Evolutionary conservation across 1,140 invertebrate genomes (phyloP), one percentile per base, ranked within the genome.

Genomic region (Himalopsyche phryganea): DNA sequence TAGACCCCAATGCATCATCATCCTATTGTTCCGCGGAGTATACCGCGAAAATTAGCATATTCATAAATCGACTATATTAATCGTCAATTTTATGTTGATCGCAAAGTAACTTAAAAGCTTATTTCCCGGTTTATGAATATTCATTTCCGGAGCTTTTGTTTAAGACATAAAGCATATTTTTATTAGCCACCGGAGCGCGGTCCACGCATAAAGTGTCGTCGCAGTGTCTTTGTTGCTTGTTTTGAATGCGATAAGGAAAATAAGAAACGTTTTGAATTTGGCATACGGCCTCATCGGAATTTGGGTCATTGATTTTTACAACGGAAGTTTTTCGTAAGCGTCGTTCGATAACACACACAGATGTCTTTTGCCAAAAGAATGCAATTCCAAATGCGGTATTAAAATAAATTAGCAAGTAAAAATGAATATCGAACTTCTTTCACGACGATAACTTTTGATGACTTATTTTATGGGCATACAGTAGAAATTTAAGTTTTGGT

Each of bases 111-210:
- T 58, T 58, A 58, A 51, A 46, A 47, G 56, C 56, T 58, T 58
- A 58, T 58, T 58, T 58, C 56, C 40, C 50, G 50, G 46, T 58
- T 50, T 58, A 58, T 58, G 56, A 58, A 58, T 58, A 58, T 58
- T 58, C 56, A 58, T 58, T 35, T 52, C 33, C 11, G 35, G 13
- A 40, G 35, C 10, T 40, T 51, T 33, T 23, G 13, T 50, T 23
- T 50, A 28, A 28, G 23, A 28, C 23, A 28, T 28, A 28, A 28
- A 28, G 9, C 23, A 28, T 28, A 28, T 28, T 28, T n/a, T 46
- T 28, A 28, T 28, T 28, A 28, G 23, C 23, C 23, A 28, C 23
- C 23, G 23, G 23, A 28, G 23, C 23, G 23, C 23, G 9, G 23
- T 28, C 23, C 23, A 28, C 23, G 23, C 9, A 28, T 28, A 28